These are phyloP conservation scores for Prietella phreatophila DNA, from an alignment of 2,113 vertebrate species.

Conservation along the genomic window DNA sequence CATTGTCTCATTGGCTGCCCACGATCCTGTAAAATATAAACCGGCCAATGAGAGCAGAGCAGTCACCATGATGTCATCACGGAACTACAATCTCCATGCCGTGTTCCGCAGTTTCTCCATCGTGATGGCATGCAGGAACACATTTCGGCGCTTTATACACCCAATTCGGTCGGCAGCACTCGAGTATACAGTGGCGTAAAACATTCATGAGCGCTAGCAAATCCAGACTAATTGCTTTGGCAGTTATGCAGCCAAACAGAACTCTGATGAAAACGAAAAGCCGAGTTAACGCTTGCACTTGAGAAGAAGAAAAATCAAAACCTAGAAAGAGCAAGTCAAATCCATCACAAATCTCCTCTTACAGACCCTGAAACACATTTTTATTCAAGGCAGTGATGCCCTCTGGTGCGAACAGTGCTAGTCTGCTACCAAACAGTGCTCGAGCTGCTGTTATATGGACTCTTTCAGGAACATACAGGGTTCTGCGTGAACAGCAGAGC, in stretches of 20 bases:
- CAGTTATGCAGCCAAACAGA: background rate
- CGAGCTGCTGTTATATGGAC: background rate
- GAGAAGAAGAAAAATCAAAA: background rate
- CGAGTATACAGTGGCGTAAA: background rate
- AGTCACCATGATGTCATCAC: background rate
- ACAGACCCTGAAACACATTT: constrained; percentile 5
- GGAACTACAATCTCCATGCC: background rate
- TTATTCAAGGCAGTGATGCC: constrained; percentile 39
- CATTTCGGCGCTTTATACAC: constrained; percentile 16
- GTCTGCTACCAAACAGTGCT: constrained; percentile 15
- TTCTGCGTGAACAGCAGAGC: background rate
- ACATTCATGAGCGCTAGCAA: background rate
- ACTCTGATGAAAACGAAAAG: constrained; percentile 2
- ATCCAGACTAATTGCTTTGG: constrained; percentile 2
- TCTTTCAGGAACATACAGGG: too few relatives aligned
- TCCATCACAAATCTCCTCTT: background rate
- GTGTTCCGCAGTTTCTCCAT: background rate
- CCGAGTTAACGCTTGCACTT: background rate
- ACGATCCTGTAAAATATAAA: background rate
- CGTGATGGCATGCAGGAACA: background rate
- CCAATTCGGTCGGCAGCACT: background rate
- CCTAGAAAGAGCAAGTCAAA: background rate
- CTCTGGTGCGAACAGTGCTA: constrained; percentile 33
- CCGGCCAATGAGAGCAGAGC: background rate
- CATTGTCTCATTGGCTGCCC: background rate